phyloP scores from a whole-genome alignment of 35 echinoderm and acorn worm genomes.

The Lytechinus pictus region DNA sequence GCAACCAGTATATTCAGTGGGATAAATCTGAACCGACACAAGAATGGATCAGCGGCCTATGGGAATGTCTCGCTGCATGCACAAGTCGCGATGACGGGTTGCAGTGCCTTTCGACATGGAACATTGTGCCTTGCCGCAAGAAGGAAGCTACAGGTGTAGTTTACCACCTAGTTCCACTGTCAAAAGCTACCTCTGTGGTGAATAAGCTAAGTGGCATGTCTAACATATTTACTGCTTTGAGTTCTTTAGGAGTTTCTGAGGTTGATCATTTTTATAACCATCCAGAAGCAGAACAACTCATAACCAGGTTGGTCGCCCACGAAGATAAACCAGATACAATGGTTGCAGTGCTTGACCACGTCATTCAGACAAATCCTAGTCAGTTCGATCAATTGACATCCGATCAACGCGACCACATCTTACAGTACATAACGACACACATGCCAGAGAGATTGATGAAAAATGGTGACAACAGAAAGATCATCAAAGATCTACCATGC shows the following conservation, averaged over 20 bases:
- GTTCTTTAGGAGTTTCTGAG: background rate
- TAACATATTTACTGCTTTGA: background rate
- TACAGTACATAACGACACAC: background rate
- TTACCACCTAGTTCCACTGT: background rate
- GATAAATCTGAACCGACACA: background rate
- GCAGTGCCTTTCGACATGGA: background rate
- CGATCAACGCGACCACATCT: background rate
- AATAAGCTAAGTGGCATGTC: constrained; percentile 20
- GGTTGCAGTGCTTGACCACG: background rate
- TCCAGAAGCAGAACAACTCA: background rate
- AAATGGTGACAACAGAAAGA: background rate
- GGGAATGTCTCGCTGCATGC: background rate
- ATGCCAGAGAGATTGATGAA: background rate
- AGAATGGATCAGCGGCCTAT: background rate
- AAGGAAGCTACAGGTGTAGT: background rate
- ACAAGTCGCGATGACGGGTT: background rate
- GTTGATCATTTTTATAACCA: background rate
- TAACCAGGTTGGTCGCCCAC: background rate
- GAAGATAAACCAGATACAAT: background rate
- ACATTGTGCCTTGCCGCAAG: background rate
- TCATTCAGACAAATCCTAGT: background rate
- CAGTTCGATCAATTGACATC: background rate
- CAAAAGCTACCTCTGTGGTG: background rate
- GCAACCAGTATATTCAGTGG: background rate
- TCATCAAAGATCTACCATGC: background rate